Evolutionary conservation across 30 jellyfish, hydroid and myxozoan genomes (phyloP).

Genomic region (Hydractinia symbiolongicarpus): DNA sequence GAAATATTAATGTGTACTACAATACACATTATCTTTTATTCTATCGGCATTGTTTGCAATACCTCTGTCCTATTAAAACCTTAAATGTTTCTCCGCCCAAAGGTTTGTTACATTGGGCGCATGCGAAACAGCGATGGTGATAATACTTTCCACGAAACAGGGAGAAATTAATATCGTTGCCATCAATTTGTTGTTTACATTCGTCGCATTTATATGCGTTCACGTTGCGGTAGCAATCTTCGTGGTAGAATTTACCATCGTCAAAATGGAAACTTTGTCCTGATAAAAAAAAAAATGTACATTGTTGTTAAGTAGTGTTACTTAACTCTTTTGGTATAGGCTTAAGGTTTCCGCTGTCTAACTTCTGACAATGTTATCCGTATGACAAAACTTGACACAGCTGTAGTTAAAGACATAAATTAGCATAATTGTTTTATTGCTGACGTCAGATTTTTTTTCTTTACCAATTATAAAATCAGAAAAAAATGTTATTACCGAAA

Average conservation of each 20-base stretch:
- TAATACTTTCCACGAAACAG: constrained; percentile 15
- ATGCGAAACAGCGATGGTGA: constrained; percentile 5
- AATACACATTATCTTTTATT: background rate
- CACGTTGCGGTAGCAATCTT: background rate
- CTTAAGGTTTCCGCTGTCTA: too few relatives aligned
- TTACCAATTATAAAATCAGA: too few relatives aligned
- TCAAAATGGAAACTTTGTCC: constrained; percentile 4
- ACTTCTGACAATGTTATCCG: too few relatives aligned
- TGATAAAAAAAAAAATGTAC: background rate
- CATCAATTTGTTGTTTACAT: constrained; percentile 14
- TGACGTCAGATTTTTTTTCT: too few relatives aligned
- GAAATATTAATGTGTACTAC: background rate
- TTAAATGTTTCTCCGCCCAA: background rate
- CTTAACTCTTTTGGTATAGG: too few relatives aligned
- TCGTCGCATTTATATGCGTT: constrained; percentile 15
- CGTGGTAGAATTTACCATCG: constrained; percentile 13
- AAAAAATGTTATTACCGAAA: too few relatives aligned
- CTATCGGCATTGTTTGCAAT: constrained; percentile 10
- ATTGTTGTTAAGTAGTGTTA: background rate
- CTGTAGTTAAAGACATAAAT: too few relatives aligned
- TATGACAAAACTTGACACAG: too few relatives aligned
- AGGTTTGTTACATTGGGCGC: background rate
- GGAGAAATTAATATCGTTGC: constrained; percentile 9
- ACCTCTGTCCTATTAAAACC: constrained; percentile 9
- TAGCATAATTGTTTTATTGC: too few relatives aligned